Evolutionary conservation across 1,140 invertebrate genomes (phyloP).

Genomic region (Dinoponera quadriceps): DNA sequence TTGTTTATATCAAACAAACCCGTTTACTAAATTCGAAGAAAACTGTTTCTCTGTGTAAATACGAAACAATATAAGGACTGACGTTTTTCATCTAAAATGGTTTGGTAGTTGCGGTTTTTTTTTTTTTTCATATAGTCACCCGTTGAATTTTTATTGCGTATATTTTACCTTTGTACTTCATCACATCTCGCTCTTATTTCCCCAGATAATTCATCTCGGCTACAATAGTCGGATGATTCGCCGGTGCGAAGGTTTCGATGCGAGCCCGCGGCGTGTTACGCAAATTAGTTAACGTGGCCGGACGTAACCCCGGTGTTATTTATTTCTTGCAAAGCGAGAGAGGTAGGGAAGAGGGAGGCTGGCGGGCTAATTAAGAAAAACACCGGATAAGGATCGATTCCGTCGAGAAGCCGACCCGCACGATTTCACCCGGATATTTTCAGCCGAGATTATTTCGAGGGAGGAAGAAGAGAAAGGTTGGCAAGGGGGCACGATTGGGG

Average conservation of each 20-base stretch:
- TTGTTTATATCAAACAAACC: too few species aligned
- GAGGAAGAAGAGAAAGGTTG: conserved; percentile 30
- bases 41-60: too few species aligned
- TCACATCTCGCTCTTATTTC: not conserved
- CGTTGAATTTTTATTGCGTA: not conserved
- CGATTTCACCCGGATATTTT: conserved; percentile 59
- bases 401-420: conserved; percentile 47
- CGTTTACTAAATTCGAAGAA: too few species aligned
- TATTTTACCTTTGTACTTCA: conserved; percentile 17
- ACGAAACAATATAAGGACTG: too few species aligned
- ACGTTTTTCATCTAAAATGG: too few species aligned
- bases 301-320: conserved; percentile 61
- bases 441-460: conserved; percentile 62
- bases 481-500: conserved; percentile 8
- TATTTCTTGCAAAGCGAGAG: conserved; percentile 4
- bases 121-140: not conserved
- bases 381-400: conserved; percentile 64
- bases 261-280: conserved; percentile 64
- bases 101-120: not conserved
- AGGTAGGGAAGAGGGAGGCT: not conserved
- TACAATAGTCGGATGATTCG: conserved; percentile 50
- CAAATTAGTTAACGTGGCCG: conserved; percentile 68
- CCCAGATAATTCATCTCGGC: conserved; percentile 34
- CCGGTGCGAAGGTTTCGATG: conserved; percentile 40
- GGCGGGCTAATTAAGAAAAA: conserved; percentile 72